These are phyloP conservation scores for Atta colombica DNA, from an alignment of 1,140 invertebrate genomes.

Conservation along the genomic window DNA sequence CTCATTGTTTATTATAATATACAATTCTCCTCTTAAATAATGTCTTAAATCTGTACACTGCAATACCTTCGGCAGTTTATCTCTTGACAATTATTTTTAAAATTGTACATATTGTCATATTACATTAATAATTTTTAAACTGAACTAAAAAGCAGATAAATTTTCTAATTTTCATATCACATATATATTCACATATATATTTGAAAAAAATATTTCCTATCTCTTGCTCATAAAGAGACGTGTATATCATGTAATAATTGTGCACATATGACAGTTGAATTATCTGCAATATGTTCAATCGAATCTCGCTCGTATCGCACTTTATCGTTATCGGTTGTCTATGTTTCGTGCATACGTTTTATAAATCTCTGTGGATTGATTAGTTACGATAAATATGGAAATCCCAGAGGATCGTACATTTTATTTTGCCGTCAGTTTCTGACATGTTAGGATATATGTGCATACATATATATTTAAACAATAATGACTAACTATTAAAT, in stretches of 20 bases:
- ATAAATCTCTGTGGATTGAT: slow-evolving; percentile 9
- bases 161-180: not conserved
- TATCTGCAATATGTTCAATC: not conserved
- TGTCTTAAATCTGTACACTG: no score
- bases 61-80: no score
- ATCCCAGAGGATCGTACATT: not conserved
- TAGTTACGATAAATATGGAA: slow-evolving; percentile 37
- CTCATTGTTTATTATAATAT: no score
- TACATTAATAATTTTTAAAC: not conserved
- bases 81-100: no score
- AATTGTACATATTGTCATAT: not conserved
- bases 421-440: slow-evolving; percentile 3
- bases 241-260: slow-evolving; percentile 18
- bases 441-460: not conserved
- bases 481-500: not conserved
- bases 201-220: not conserved
- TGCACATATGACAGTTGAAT: slow-evolving; percentile 16
- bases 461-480: not conserved
- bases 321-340: slow-evolving; percentile 6
- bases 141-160: not conserved
- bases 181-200: not conserved
- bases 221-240: not conserved
- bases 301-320: not conserved
- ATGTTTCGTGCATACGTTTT: not conserved
- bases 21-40: no score